Evolutionary conservation across 1,140 invertebrate species (phyloP).

Genomic region (Orchesella cincta): DNA sequence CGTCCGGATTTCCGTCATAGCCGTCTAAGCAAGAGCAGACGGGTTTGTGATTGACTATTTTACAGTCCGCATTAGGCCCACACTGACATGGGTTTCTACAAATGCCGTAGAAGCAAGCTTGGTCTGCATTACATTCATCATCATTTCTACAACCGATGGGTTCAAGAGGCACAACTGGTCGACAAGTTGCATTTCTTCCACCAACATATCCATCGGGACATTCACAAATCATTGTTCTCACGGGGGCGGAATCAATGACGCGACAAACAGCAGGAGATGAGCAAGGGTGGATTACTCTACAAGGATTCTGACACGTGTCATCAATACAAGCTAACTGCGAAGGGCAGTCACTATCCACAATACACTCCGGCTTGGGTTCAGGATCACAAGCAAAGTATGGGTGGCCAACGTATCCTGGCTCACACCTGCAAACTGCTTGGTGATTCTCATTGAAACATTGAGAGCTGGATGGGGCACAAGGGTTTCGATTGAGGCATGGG

Average conservation of each 20-base stretch:
- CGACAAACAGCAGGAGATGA: constrained; percentile 74
- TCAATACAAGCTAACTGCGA: constrained; percentile 76
- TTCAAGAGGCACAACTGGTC: constrained; percentile 61
- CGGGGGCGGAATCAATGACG: constrained; percentile 75
- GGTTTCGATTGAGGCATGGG: constrained; percentile 73
- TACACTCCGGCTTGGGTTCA: constrained; percentile 72
- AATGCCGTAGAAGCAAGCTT: constrained; percentile 74
- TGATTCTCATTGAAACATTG: constrained; percentile 80
- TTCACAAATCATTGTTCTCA: constrained; percentile 83
- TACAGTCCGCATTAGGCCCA: constrained; percentile 76
- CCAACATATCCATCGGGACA: constrained; percentile 79
- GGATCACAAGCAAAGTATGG: constrained; percentile 76
- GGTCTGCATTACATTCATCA: constrained; percentile 71
- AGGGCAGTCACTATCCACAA: constrained; percentile 78
- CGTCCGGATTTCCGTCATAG: constrained; percentile 76
- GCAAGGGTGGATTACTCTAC: constrained; percentile 74
- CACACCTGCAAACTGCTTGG: constrained; percentile 78
- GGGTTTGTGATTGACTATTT: constrained; percentile 77
- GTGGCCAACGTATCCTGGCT: constrained; percentile 69
- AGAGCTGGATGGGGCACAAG: constrained; percentile 71
- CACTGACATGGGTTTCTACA: constrained; percentile 81
- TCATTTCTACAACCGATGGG: constrained; percentile 72
- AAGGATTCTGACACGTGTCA: constrained; percentile 80
- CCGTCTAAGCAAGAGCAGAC: constrained; percentile 78
- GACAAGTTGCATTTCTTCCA: constrained; percentile 71